Conservation (phyloP, 2,113 vertebrate species). For the Alethe castanea region DNA sequence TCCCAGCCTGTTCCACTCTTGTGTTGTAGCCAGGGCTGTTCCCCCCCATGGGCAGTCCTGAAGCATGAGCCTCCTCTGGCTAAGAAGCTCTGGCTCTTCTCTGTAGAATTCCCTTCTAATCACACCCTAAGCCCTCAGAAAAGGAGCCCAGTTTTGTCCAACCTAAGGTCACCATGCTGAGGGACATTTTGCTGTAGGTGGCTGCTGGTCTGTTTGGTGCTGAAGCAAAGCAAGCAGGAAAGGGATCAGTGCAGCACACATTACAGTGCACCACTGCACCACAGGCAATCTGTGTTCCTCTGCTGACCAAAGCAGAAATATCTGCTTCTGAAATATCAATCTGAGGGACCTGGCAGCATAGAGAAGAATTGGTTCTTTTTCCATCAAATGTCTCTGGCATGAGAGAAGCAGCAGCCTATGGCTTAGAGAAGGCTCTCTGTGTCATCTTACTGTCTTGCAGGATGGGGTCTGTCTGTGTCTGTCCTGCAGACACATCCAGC, state of each 20-base stretch:
- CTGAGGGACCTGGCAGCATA: background rate
- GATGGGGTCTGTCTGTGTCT: background rate
- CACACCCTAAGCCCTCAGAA: background rate
- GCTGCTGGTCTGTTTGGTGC: background rate
- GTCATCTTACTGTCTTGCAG: background rate
- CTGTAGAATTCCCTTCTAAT: conserved; percentile 2
- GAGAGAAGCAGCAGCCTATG: background rate
- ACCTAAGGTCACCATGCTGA: background rate
- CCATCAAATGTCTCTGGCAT: background rate
- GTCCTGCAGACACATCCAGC: background rate
- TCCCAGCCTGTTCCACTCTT: background rate
- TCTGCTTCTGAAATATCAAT: background rate
- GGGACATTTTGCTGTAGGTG: background rate
- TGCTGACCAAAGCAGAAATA: background rate
- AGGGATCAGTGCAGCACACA: background rate
- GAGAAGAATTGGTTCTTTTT: background rate
- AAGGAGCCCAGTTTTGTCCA: background rate
- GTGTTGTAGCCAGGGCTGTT: background rate
- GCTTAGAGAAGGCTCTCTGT: background rate
- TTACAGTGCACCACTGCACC: rapidly evolving
- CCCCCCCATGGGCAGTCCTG: background rate
- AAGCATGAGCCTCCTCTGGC: background rate
- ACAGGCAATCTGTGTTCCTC: background rate
- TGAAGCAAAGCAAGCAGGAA: background rate
- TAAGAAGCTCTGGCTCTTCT: conserved; percentile 28